Evolutionary conservation across 2,113 vertebrate genomes (phyloP).

Genomic region (Cardinalis cardinalis): DNA sequence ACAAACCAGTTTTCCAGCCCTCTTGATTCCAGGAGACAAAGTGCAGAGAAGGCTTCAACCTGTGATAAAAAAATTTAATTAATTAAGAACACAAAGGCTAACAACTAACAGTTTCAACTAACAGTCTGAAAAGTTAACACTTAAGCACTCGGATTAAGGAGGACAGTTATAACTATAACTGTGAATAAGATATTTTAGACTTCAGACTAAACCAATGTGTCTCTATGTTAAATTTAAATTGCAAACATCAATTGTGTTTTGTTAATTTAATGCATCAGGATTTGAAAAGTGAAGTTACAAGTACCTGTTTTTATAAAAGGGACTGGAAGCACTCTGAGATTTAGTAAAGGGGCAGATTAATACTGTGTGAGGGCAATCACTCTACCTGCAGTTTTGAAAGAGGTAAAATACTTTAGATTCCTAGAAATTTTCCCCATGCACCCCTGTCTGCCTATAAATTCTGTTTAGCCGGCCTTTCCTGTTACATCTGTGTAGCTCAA

Average conservation of each 20-base stretch:
- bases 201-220: not conserved
- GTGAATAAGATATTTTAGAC: not conserved
- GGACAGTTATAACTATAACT: not conserved
- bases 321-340: not conserved
- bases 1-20: slow-evolving; percentile 95
- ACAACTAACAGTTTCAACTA: not conserved
- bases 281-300: not conserved
- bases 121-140: not conserved
- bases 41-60: slow-evolving; percentile 84
- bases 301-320: not conserved
- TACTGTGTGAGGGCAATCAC: not conserved
- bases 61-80: slow-evolving; percentile 53
- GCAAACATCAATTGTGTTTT: not conserved
- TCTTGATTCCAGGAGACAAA: slow-evolving; percentile 97
- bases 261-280: not conserved
- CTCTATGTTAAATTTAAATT: not conserved
- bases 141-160: not conserved
- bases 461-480: not conserved
- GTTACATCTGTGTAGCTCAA: not conserved
- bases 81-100: not conserved
- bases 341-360: not conserved
- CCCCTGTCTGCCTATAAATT: not conserved
- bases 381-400: not conserved
- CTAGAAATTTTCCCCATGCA: not conserved
- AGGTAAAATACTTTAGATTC: not conserved